A percentile compares a stretch with the other conserved stretches of the same genome.
Conservation (phyloP, 2,113 vertebrate genomes). For the Podarcis raffonei region DNA sequence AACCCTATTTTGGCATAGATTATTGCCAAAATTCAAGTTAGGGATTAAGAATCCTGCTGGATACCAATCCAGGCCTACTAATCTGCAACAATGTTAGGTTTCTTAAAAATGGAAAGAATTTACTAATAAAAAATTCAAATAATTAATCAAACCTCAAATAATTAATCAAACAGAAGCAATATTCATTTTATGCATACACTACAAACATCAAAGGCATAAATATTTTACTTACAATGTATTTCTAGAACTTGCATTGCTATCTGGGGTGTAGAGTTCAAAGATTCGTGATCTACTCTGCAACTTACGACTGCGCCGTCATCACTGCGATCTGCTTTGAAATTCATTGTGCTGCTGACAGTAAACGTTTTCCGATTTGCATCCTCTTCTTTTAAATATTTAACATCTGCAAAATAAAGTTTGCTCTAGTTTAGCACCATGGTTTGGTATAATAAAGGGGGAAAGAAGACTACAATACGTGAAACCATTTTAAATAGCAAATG, state of each 20-base stretch:
- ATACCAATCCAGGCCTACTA: background rate
- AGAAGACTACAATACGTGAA: background rate
- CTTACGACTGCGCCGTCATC: conserved; percentile 91
- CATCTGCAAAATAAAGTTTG: conserved; percentile 73
- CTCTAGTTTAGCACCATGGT: background rate
- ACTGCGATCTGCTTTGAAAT: conserved; percentile 88
- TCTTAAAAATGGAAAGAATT: background rate
- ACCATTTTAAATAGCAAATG: background rate
- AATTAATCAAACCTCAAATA: background rate
- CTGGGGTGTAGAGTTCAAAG: conserved; percentile 89
- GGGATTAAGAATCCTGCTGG: background rate
- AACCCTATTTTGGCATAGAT: too few relatives aligned
- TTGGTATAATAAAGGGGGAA: background rate
- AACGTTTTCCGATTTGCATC: conserved; percentile 92
- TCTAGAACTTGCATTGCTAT: conserved; percentile 95
- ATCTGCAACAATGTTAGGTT: background rate
- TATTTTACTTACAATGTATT: conserved; percentile 93
- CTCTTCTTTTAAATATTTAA: conserved; percentile 86
- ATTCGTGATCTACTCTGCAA: conserved; percentile 94
- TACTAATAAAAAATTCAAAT: background rate
- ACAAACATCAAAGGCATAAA: rapidly evolving
- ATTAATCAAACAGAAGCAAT: background rate
- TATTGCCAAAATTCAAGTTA: background rate
- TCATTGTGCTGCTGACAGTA: conserved; percentile 89
- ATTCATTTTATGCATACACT: background rate